Evolutionary conservation across 2,888 invertebrate genomes (phyloP).

Genomic region (Clunio marinus): DNA sequence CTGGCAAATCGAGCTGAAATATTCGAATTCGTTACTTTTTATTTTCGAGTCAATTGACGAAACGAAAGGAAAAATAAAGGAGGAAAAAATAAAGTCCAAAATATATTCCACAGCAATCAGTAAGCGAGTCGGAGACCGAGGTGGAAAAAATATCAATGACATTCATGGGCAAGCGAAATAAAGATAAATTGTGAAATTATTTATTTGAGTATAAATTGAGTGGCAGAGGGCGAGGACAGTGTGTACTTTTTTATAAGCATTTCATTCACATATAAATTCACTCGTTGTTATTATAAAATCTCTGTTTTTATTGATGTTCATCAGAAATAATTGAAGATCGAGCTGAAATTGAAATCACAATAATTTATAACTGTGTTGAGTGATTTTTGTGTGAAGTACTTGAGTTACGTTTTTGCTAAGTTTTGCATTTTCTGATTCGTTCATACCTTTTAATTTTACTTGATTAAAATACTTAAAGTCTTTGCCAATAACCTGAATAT

Average conservation of each 20-base stretch:
- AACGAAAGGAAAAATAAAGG: background rate
- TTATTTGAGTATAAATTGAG: conserved; percentile 11
- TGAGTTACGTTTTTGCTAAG: no score
- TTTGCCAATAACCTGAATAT: background rate
- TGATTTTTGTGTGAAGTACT: background rate
- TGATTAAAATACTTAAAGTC: background rate
- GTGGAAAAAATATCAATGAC: conserved; percentile 19
- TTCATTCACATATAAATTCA: background rate
- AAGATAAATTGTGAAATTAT: conserved; percentile 19
- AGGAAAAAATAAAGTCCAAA: conserved; percentile 6
- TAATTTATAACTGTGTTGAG: no score
- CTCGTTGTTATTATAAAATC: conserved; percentile 13
- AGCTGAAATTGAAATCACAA: background rate
- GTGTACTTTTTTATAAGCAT: background rate
- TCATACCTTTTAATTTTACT: no score
- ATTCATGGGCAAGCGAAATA: conserved; percentile 27
- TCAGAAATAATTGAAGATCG: conserved; percentile 1
- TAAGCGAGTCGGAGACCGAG: background rate
- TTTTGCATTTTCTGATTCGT: no score
- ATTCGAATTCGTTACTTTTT: no score
- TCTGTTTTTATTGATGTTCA: background rate
- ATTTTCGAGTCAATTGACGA: background rate
- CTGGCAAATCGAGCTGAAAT: background rate
- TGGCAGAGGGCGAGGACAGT: background rate
- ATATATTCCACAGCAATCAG: background rate